Conservation (phyloP, 1,140 invertebrate species). For the Pinna nobilis region DNA sequence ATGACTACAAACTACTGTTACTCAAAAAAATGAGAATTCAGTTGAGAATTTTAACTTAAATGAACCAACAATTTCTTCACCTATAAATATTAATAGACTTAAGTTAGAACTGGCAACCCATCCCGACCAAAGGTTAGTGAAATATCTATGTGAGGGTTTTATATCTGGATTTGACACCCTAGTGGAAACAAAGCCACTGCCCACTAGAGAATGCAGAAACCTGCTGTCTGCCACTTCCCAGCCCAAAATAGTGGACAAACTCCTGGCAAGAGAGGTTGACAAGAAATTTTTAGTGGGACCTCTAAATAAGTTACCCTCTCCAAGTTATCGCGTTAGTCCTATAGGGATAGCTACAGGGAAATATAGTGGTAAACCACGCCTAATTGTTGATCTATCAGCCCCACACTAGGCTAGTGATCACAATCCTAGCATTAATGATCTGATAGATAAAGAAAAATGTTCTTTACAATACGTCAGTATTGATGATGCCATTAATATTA, state of each 20-base stretch:
- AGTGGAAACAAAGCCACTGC: not conserved
- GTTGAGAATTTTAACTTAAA: not conserved
- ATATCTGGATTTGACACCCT: conserved; percentile 20
- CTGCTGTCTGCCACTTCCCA: not conserved
- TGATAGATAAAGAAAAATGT: conserved; percentile 37
- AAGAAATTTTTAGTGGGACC: too few relatives aligned
- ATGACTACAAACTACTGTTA: not conserved
- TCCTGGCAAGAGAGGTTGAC: too few relatives aligned
- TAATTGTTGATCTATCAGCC: conserved; percentile 43
- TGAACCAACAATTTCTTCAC: not conserved
- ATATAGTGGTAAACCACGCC: conserved; percentile 33
- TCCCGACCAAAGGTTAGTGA: not conserved
- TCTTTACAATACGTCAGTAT: conserved; percentile 21
- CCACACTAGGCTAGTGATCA: conserved; percentile 22
- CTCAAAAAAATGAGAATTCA: not conserved
- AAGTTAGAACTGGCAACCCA: conserved; percentile 1
- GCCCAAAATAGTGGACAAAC: not conserved
- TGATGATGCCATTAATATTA: conserved; percentile 4
- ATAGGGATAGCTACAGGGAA: conserved; percentile 26
- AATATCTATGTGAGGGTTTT: conserved; percentile 11
- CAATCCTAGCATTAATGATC: conserved; percentile 29
- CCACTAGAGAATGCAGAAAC: conserved; percentile 15
- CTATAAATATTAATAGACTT: not conserved
- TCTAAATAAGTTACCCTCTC: too few relatives aligned
- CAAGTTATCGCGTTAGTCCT: conserved; percentile 9